A percentile compares a stretch with the other conserved stretches of the same genome.
Evolutionary conservation across 2,113 vertebrate genomes (phyloP).

Genomic region (Notarius quadriscutis): DNA sequence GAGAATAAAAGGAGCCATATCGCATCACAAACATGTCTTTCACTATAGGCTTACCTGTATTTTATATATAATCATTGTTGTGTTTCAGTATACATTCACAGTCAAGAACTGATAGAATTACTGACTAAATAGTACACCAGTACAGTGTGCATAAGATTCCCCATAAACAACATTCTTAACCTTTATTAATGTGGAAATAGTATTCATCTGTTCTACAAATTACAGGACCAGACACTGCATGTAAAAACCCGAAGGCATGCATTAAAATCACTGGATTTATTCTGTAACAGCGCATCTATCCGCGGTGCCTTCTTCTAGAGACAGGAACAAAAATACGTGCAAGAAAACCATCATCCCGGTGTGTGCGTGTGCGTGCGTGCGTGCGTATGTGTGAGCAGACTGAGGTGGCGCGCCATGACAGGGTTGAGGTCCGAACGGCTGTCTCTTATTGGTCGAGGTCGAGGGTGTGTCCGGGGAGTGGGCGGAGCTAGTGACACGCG

Average conservation of each 20-base stretch:
- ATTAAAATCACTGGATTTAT: constrained; percentile 50
- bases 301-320: not conserved
- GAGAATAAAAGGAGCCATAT: not conserved
- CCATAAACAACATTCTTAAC: constrained; percentile 21
- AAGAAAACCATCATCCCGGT: not conserved
- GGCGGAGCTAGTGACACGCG: constrained; percentile 68
- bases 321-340: not conserved
- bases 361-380: constrained; percentile 21
- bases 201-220: constrained; percentile 34
- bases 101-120: not conserved
- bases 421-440: constrained; percentile 62
- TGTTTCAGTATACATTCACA: not conserved
- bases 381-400: constrained; percentile 7
- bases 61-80: not conserved
- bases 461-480: constrained; percentile 73
- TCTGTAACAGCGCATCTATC: not conserved
- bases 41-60: not conserved
- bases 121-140: not conserved
- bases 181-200: constrained; percentile 6
- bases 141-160: not conserved
- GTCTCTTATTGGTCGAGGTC: constrained; percentile 68
- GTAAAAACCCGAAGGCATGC: constrained; percentile 7
- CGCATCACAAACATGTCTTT: not conserved
- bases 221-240: not conserved
- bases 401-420: constrained; percentile 63